Base-by-base conservation (phyloP, 1,140 invertebrate genomes). In the Drosophila pruinosa region DNA sequence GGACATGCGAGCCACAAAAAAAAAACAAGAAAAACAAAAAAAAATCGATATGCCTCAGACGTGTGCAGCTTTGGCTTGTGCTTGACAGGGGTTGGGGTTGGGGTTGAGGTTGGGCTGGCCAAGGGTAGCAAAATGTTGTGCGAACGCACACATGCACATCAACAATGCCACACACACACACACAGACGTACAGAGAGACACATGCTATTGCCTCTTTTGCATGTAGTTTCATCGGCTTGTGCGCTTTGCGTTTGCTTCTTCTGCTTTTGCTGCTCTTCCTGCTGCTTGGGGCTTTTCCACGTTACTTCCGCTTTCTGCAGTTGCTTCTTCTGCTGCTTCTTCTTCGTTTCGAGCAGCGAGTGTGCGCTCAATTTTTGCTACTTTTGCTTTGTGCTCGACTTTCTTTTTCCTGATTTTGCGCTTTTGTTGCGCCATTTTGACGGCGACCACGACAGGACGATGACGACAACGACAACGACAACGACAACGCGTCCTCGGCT, bases 41-140 rank as follows among this genome's bases (percentile, higher is more conserved):
- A 90, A 90, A 90, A 90, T 90, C 88, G 70, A 90, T 90, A 90
- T 80, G 82, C 79, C 81, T 90, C 88, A 90, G 88, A 83, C 81
- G 63, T 65, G 69, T 15, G 28, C 58, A 53, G 61, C 41, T 43
- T 41, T 52, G 22, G 21, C 15, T 59, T 71, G 3, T 6, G 19
- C 8, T 45, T 41, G 41, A 34, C 6, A 36, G 48, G 54, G 59
- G 26, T 65, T 38, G 70, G 54, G 56, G 62, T n/a, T 17, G 24
- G 76, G 58, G 63, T 58, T 72, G 26, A 24, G 6, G 41, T 36
- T 58, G 76, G 14, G 48, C 59, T 48, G 64, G 58, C 62, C 75
- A 83, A 78, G 83, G 83, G 83, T 89, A 83, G 83, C 78, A 88
- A 88, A 82, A 83, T 88, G 83, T 78, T 72, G 81, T 71, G 78